phyloP scores from a whole-genome alignment of 2,888 invertebrate genomes.

The Rhagophthalmus giganteus region DNA sequence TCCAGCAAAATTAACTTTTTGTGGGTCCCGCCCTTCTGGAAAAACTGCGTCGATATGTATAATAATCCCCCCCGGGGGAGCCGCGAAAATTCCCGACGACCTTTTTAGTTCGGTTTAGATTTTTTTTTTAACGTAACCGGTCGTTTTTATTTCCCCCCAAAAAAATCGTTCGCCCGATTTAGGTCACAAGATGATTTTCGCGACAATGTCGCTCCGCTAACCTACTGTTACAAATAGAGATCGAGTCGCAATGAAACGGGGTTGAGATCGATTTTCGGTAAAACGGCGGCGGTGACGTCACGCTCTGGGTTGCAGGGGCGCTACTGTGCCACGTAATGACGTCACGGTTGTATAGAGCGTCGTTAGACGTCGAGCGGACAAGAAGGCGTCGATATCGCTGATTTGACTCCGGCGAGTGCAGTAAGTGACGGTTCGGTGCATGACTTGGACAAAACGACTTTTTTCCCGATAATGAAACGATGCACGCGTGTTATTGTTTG shows the following conservation, averaged over 20 bases:
- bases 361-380: slow-evolving; percentile 35
- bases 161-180: too few species aligned
- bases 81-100: too few species aligned
- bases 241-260: slow-evolving; percentile 4
- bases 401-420: slow-evolving; percentile 29
- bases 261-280: slow-evolving; percentile 22
- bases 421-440: slow-evolving; percentile 23
- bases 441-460: slow-evolving; percentile 17
- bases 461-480: slow-evolving; percentile 34
- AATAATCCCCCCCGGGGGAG: too few species aligned
- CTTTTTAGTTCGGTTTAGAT: too few species aligned
- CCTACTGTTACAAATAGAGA: slow-evolving; percentile 5
- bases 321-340: slow-evolving; percentile 31
- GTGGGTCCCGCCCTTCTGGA: too few species aligned
- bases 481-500: slow-evolving; percentile 33
- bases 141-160: neutral
- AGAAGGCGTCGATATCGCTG: slow-evolving; percentile 35
- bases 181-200: too few species aligned
- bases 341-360: slow-evolving; percentile 34
- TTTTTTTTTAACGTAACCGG: too few species aligned
- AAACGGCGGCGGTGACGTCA: slow-evolving; percentile 27
- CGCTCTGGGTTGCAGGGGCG: slow-evolving; percentile 19
- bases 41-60: too few species aligned
- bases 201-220: slow-evolving; percentile 2
- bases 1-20: too few species aligned